These are phyloP conservation scores for Caracal caracal DNA, from an alignment of 2,113 vertebrate species.

Conservation along the genomic window DNA sequence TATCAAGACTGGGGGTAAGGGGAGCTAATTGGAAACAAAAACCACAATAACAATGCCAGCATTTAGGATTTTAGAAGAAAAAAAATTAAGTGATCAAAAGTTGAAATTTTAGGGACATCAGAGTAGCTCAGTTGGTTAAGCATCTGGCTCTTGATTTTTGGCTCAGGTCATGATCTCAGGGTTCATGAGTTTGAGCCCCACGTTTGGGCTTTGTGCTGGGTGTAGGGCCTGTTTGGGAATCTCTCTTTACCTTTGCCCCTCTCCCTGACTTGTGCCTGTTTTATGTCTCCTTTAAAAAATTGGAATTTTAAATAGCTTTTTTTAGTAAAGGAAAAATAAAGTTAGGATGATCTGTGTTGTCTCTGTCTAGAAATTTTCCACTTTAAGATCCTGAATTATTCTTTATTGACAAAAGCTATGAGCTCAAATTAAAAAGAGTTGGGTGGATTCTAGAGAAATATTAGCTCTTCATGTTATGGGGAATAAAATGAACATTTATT, in stretches of 20 bases:
- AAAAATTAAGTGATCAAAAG: not conserved
- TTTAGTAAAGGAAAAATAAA: not conserved
- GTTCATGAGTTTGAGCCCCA: no score
- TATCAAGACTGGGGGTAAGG: not conserved
- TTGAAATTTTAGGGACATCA: not conserved
- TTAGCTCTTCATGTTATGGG: not conserved
- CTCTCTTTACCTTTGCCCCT: no score
- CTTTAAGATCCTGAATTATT: not conserved
- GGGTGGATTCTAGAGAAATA: not conserved
- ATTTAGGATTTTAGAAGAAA: not conserved
- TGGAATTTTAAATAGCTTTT: not conserved
- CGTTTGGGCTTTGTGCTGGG: no score
- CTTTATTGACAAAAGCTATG: not conserved
- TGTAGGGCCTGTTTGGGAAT: no score
- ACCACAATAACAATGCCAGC: not conserved
- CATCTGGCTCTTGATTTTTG: no score
- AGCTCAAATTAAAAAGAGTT: constrained; percentile 2
- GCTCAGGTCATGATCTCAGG: no score
- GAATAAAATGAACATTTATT: not conserved
- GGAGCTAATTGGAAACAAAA: constrained; percentile 10
- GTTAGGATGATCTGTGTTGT: not conserved
- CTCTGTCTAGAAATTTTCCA: not conserved
- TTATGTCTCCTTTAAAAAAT: no score
- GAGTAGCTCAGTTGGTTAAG: no score
- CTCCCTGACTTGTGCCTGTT: no score